Evolutionary conservation across 2,888 invertebrate genomes (phyloP).

Genomic region (Diaperis boleti): DNA sequence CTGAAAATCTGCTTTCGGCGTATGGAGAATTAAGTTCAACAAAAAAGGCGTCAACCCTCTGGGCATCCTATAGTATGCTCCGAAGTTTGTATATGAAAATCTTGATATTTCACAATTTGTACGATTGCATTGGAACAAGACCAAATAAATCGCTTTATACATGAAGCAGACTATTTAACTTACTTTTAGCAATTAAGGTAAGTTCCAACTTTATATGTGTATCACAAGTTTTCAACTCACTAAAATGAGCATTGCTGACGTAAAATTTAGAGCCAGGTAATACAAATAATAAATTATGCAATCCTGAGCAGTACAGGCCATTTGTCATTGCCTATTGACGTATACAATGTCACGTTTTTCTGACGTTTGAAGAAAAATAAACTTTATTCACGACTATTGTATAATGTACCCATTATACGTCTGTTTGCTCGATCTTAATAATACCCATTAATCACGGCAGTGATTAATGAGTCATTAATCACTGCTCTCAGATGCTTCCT

Average conservation of each 20-base stretch:
- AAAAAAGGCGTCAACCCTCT: neutral
- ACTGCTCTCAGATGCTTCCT: too few species aligned
- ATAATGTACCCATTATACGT: too few species aligned
- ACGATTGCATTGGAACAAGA: neutral
- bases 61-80: neutral
- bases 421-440: too few species aligned
- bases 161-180: neutral
- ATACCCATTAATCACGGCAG: too few species aligned
- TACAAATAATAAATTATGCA: slow-evolving; percentile 32
- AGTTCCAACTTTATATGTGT: neutral
- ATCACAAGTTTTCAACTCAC: neutral
- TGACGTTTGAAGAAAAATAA: too few species aligned
- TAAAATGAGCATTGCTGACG: neutral
- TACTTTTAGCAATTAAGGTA: slow-evolving; percentile 1
- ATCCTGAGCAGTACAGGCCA: slow-evolving; percentile 45
- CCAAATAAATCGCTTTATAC: too few species aligned
- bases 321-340: too few species aligned
- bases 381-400: too few species aligned
- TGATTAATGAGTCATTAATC: too few species aligned
- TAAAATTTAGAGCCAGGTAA: slow-evolving; percentile 19
- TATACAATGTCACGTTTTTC: too few species aligned
- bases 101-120: neutral
- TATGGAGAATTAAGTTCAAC: neutral
- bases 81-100: neutral
- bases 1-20: neutral